These are phyloP conservation scores for Chrysolina americana DNA, from an alignment of 2,888 invertebrate genomes.

Conservation along the genomic window DNA sequence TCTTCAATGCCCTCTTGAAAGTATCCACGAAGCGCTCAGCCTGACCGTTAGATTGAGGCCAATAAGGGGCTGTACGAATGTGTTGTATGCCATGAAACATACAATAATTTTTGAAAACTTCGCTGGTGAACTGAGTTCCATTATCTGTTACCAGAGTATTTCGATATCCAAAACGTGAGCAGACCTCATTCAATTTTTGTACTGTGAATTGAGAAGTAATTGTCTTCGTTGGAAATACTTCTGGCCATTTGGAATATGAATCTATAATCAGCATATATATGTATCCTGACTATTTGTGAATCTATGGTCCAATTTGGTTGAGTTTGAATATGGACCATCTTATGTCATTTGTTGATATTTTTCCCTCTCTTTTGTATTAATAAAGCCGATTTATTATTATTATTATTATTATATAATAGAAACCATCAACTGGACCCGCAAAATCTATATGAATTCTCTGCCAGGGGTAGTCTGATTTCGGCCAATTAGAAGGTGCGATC, in stretches of 20 bases:
- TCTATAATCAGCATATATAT: background rate
- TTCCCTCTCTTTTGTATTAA: too few relatives aligned
- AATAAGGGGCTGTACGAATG: slow-evolving; percentile 1
- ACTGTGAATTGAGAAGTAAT: too few relatives aligned
- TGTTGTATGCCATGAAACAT: background rate
- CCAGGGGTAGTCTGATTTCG: slow-evolving; percentile 6
- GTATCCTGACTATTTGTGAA: too few relatives aligned
- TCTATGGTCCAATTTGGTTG: too few relatives aligned
- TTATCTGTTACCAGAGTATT: background rate
- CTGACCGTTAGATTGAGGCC: slow-evolving; percentile 14
- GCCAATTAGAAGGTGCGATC: too few relatives aligned
- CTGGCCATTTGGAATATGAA: background rate
- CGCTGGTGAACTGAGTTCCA: background rate
- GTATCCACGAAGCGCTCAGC: slow-evolving; percentile 7
- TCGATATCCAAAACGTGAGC: background rate
- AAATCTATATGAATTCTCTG: slow-evolving; percentile 29
- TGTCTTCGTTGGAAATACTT: background rate
- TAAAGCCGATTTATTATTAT: too few relatives aligned
- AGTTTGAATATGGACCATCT: too few relatives aligned
- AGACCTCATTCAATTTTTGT: background rate
- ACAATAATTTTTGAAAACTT: background rate
- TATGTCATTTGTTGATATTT: too few relatives aligned
- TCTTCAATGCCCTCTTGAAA: slow-evolving; percentile 11
- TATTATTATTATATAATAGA: too few relatives aligned
- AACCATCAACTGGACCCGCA: slow-evolving; percentile 27